Conservation (phyloP, 2,113 vertebrate genomes). For the Sialia sialis region DNA sequence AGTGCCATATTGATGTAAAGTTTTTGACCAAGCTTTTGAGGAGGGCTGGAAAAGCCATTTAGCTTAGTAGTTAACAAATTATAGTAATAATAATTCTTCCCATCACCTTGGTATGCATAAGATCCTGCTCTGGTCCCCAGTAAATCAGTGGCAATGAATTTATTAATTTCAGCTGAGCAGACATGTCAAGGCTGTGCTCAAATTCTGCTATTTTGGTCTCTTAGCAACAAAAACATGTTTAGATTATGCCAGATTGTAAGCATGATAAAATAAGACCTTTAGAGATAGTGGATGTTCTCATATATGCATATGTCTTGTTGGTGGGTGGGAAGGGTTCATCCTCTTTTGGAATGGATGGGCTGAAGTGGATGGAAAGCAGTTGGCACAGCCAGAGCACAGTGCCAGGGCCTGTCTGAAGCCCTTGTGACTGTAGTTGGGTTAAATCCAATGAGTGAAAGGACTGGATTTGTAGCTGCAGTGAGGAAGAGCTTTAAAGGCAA, state of each 20-base stretch:
- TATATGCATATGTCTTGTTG: not conserved
- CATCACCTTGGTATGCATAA: not conserved
- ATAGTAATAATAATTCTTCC: not conserved
- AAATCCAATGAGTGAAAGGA: not conserved
- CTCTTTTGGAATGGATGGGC: not conserved
- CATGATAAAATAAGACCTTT: slow-evolving; percentile 2
- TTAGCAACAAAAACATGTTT: slow-evolving; percentile 53
- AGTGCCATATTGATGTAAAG: not conserved
- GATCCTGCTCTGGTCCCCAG: not conserved
- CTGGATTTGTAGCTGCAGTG: not conserved
- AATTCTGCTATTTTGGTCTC: slow-evolving; percentile 30
- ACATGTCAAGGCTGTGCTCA: not conserved
- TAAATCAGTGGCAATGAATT: slow-evolving; percentile 2
- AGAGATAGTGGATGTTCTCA: not conserved
- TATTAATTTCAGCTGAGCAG: slow-evolving; percentile 32
- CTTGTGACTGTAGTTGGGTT: not conserved
- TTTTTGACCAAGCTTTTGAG: not conserved
- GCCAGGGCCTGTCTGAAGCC: not conserved
- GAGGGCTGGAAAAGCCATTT: not conserved
- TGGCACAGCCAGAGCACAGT: not conserved
- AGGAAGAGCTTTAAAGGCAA: not conserved
- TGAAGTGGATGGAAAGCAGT: not conserved
- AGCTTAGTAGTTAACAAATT: not conserved
- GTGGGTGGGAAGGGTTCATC: not conserved
- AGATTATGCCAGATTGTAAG: slow-evolving; percentile 24